phyloP scores from a whole-genome alignment of 1,140 invertebrate species.

The Tribolium madens region DNA sequence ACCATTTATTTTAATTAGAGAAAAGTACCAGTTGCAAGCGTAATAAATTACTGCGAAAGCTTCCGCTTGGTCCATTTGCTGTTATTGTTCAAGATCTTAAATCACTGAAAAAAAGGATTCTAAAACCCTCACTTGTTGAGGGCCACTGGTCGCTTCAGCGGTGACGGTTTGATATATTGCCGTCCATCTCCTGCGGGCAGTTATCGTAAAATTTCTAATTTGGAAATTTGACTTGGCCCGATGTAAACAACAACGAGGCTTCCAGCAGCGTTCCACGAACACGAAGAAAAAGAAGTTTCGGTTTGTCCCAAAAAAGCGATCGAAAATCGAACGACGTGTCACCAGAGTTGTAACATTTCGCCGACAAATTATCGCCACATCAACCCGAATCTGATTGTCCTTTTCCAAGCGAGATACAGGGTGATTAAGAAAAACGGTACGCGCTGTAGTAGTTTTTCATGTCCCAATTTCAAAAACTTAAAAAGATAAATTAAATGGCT shows the following conservation, averaged over 20 bases:
- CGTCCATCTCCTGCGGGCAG: neutral
- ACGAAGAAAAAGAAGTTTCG: neutral
- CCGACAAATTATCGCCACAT: slow-evolving; percentile 12
- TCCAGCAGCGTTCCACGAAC: slow-evolving; percentile 6
- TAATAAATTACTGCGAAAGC: too few relatives aligned
- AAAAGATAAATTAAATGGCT: too few relatives aligned
- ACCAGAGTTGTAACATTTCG: neutral
- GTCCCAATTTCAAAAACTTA: too few relatives aligned
- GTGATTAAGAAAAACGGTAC: neutral
- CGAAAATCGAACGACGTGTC: neutral
- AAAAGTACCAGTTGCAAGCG: too few relatives aligned
- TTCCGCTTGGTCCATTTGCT: too few relatives aligned
- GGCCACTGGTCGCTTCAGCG: neutral
- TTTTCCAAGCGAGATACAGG: neutral
- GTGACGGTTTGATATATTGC: slow-evolving; percentile 30
- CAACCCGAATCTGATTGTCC: neutral
- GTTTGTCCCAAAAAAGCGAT: neutral
- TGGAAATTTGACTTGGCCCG: slow-evolving; percentile 2
- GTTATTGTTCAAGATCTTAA: too few relatives aligned
- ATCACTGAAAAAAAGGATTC: too few relatives aligned
- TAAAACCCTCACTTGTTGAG: too few relatives aligned
- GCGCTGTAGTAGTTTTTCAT: too few relatives aligned
- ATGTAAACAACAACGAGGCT: neutral
- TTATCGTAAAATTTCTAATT: slow-evolving; percentile 3
- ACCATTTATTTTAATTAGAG: too few relatives aligned